phyloP scores from a whole-genome alignment of 2,888 invertebrate species.

The Sesia bembeciformis region DNA sequence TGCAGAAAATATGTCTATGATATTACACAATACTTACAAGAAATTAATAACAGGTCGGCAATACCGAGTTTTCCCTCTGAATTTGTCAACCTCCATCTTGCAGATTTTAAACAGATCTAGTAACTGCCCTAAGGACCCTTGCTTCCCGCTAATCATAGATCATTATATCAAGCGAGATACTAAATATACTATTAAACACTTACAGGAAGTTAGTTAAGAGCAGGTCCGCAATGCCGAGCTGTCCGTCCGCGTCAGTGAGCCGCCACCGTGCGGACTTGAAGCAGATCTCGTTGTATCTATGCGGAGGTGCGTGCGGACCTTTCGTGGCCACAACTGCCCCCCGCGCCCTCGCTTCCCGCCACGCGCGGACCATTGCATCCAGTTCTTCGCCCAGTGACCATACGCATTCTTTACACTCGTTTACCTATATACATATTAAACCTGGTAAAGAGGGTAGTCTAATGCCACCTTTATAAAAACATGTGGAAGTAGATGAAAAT shows the following conservation, averaged over 20 bases:
- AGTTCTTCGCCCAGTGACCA: constrained; percentile 93
- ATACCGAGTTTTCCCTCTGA: no score
- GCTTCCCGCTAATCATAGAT: no score
- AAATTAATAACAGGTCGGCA: no score
- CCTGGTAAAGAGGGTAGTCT: no score
- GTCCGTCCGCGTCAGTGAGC: constrained; percentile 97
- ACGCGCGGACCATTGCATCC: constrained; percentile 95
- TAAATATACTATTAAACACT: constrained; percentile 22
- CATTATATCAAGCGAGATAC: no score
- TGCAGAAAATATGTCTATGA: no score
- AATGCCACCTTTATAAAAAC: no score
- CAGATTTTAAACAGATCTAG: no score
- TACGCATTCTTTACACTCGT: constrained; percentile 92
- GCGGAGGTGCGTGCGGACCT: constrained; percentile 73
- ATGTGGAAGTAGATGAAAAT: background rate
- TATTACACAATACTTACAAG: no score
- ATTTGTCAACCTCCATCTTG: no score
- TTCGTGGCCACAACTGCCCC: constrained; percentile 27
- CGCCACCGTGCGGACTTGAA: constrained; percentile 99
- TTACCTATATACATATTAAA: constrained; percentile 68
- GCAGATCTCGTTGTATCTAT: constrained; percentile 90
- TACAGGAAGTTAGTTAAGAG: constrained; percentile 95
- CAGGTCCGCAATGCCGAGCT: constrained; percentile 96
- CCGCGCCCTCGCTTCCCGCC: constrained; percentile 82
- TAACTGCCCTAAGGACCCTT: no score